Conservation (phyloP, 2,888 invertebrate species). For the Thyatira batis region DNA sequence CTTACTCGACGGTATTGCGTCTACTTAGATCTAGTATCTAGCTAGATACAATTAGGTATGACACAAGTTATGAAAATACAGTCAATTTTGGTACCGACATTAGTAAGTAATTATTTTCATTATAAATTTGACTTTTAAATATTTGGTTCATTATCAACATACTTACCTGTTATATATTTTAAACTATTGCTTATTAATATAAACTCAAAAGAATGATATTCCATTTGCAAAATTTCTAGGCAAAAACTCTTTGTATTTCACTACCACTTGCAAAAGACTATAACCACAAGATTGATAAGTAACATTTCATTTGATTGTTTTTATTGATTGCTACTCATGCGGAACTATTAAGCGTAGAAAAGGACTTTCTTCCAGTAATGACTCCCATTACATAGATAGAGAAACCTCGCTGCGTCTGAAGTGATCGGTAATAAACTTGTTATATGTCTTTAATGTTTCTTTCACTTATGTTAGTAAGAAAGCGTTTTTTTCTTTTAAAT, state of each 20-base stretch:
- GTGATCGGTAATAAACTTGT: conserved; percentile 13
- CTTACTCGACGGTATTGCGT: no score
- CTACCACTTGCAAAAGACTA: not conserved
- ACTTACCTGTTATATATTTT: no score
- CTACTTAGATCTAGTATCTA: no score
- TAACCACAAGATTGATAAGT: not conserved
- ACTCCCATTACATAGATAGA: conserved; percentile 25
- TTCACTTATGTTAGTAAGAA: not conserved
- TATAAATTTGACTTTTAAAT: no score
- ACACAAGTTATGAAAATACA: no score
- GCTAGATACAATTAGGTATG: no score
- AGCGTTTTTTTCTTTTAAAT: not conserved
- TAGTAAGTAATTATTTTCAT: no score
- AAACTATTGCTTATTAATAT: no score
- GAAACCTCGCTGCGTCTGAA: conserved; percentile 31
- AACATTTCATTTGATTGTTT: not conserved
- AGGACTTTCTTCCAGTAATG: conserved; percentile 49
- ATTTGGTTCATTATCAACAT: no score
- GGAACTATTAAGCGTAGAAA: conserved; percentile 22
- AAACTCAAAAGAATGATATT: no score
- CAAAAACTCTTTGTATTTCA: not conserved
- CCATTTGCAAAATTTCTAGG: not conserved
- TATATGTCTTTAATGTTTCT: not conserved
- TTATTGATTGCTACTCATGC: not conserved
- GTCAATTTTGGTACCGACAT: no score